These are phyloP conservation scores for Eidolon dupreanum DNA, from an alignment of 2,797 vertebrate species.

Conservation along the genomic window DNA sequence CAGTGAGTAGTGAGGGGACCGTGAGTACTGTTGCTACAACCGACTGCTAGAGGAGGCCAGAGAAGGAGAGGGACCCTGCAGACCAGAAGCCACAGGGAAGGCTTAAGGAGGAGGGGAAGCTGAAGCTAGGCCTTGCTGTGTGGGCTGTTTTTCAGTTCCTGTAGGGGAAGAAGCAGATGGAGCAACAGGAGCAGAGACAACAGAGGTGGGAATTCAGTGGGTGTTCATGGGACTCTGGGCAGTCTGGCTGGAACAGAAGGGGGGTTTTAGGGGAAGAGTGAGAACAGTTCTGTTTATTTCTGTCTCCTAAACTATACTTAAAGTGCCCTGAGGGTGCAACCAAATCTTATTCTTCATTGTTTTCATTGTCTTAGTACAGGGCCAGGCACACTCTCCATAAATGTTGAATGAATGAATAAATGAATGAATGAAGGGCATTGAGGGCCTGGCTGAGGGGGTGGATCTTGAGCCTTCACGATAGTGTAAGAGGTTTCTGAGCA, in stretches of 20 bases:
- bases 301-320: constrained; percentile 43
- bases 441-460: not conserved
- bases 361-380: not conserved
- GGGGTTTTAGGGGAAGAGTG: not conserved
- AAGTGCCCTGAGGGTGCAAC: not conserved
- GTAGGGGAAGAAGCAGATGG: constrained; percentile 61
- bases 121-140: not conserved
- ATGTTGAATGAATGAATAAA: not conserved
- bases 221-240: not conserved
- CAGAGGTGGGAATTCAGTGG: constrained; percentile 68
- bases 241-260: constrained; percentile 41
- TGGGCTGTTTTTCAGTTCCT: constrained; percentile 51
- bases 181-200: not conserved
- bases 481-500: not conserved
- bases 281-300: constrained; percentile 17
- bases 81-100: not conserved
- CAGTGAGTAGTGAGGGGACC: not conserved
- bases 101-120: not conserved
- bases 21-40: not conserved
- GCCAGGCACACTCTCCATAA: not conserved
- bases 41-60: not conserved
- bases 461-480: not conserved
- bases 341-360: constrained; percentile 8
- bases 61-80: not conserved
- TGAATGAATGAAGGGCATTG: too few relatives aligned